phyloP scores from a whole-genome alignment of 2,113 vertebrate species.

The Pluvianellus socialis region DNA sequence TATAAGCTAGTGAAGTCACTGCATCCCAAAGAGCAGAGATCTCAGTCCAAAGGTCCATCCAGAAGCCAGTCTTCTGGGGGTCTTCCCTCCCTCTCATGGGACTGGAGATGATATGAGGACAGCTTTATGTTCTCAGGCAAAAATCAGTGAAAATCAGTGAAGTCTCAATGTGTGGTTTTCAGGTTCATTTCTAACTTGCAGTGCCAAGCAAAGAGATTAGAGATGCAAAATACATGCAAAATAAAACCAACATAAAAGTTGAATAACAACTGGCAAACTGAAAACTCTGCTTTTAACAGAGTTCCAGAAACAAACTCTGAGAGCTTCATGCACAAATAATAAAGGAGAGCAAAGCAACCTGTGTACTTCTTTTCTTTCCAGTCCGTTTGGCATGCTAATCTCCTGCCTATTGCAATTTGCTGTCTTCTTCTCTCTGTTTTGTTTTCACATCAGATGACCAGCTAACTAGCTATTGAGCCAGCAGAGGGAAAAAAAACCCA shows the following conservation, averaged over 20 bases:
- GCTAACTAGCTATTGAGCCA: conserved; percentile 30
- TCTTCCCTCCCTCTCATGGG: background rate
- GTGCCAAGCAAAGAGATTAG: background rate
- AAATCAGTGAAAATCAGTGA: background rate
- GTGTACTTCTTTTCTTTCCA: background rate
- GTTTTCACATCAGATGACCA: background rate
- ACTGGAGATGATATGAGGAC: background rate
- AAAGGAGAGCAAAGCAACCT: background rate
- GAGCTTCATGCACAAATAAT: background rate
- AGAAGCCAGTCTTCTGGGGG: background rate
- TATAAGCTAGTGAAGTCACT: background rate
- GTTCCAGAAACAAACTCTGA: background rate
- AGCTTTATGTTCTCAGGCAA: background rate
- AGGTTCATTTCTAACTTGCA: conserved; percentile 15
- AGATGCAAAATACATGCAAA: conserved; percentile 23
- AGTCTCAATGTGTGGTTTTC: background rate
- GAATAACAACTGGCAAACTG: background rate
- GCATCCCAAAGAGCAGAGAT: background rate
- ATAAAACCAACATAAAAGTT: conserved; percentile 27
- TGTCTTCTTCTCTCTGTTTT: background rate
- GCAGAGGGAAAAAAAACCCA: background rate
- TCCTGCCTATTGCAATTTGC: background rate
- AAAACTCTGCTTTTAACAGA: background rate
- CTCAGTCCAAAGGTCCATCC: background rate
- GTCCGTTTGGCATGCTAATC: background rate